These are phyloP conservation scores for Protaetia brevitarsis DNA, from an alignment of 1,140 invertebrate species.

Conservation along the genomic window DNA sequence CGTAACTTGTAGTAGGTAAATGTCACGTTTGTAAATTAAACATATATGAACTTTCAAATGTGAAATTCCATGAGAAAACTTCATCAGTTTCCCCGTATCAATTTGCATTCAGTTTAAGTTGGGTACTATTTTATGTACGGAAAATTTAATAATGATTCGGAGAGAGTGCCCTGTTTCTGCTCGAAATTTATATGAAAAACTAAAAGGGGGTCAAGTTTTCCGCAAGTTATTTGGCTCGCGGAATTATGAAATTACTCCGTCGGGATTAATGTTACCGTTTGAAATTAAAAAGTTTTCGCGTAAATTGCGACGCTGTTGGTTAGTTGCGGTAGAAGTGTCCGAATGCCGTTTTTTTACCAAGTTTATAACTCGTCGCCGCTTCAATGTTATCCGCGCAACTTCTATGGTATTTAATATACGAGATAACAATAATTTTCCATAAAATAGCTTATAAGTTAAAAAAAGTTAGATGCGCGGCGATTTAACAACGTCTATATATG, in stretches of 20 bases:
- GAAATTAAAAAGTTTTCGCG: slow-evolving; percentile 17
- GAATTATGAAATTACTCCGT: slow-evolving; percentile 18
- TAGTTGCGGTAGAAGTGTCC: neutral
- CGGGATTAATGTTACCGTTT: slow-evolving; percentile 8
- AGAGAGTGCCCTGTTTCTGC: neutral
- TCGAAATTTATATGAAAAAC: slow-evolving; percentile 17
- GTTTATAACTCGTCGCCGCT: neutral
- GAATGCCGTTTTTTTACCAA: neutral
- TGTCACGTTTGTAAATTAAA: too few relatives aligned
- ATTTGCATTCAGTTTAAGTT: neutral
- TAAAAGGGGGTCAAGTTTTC: slow-evolving; percentile 5
- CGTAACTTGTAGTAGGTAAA: too few relatives aligned
- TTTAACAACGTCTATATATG: too few relatives aligned
- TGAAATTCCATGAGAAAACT: neutral
- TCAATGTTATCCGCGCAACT: too few relatives aligned
- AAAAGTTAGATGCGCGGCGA: too few relatives aligned
- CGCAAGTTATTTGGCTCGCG: neutral
- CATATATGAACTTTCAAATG: neutral
- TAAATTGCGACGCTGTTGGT: slow-evolving; percentile 11
- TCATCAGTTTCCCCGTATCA: neutral
- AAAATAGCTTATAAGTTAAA: too few relatives aligned
- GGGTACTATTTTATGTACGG: slow-evolving; percentile 9
- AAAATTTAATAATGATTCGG: slow-evolving; percentile 12
- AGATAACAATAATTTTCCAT: too few relatives aligned
- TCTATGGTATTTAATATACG: too few relatives aligned